Evolutionary conservation across 2,797 vertebrate species (phyloP).

Genomic region (Hozukius guyotensis): DNA sequence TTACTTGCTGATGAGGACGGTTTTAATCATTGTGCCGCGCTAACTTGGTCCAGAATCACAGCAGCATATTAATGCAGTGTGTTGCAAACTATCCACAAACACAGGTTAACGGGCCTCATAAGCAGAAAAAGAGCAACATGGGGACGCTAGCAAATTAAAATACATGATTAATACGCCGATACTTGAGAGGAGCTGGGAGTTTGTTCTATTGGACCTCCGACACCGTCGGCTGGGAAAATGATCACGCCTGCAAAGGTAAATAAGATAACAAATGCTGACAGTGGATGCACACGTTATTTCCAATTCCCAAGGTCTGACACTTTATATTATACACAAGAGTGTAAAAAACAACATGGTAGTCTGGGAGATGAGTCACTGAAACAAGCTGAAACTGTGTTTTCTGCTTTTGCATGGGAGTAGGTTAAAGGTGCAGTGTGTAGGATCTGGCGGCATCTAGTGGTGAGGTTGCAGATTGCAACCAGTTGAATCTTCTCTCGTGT

Average conservation of each 20-base stretch:
- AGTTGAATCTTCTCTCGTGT: rapidly evolving
- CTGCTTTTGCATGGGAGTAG: background rate
- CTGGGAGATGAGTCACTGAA: conserved; percentile 12
- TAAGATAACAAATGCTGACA: conserved; percentile 64
- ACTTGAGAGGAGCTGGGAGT: conserved; percentile 64
- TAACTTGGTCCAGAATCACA: conserved; percentile 65
- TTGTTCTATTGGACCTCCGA: conserved; percentile 61
- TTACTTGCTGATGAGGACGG: conserved; percentile 76
- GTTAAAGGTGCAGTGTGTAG: background rate
- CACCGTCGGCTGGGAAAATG: conserved; percentile 15
- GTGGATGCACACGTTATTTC: conserved; percentile 33
- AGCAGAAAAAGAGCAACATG: conserved; percentile 71
- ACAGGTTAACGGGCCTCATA: conserved; percentile 72
- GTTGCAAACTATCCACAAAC: conserved; percentile 62
- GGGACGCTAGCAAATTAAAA: conserved; percentile 72
- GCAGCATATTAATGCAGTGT: conserved; percentile 73
- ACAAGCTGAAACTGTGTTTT: background rate
- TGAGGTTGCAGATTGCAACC: no score
- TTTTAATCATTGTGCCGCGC: conserved; percentile 81
- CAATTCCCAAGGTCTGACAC: conserved; percentile 33
- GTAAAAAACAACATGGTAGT: conserved; percentile 7
- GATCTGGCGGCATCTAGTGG: no score
- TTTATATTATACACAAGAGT: conserved; percentile 24
- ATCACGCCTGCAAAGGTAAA: conserved; percentile 56
- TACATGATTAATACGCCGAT: conserved; percentile 71